These are phyloP conservation scores for Euspilapteryx auroguttella DNA, from an alignment of 2,888 invertebrate species.

Conservation along the genomic window DNA sequence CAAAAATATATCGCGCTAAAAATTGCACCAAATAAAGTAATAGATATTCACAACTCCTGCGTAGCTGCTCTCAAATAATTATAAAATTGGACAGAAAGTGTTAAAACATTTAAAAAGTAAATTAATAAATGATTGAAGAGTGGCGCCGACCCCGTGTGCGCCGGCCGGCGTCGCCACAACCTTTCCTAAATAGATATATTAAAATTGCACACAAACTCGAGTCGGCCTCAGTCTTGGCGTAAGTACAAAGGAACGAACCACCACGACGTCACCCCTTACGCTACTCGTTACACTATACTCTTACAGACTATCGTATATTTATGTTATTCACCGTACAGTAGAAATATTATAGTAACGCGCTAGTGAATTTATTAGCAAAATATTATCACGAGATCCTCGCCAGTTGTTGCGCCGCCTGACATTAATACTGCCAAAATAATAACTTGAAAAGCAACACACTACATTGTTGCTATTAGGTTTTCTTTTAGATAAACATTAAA, in stretches of 20 bases:
- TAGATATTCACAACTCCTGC: slow-evolving; percentile 39
- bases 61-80: too few species aligned
- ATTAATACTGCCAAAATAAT: slow-evolving; percentile 52
- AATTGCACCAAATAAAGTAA: slow-evolving; percentile 35
- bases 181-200: slow-evolving; percentile 20
- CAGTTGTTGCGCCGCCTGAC: slow-evolving; percentile 26
- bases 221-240: too few species aligned
- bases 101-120: too few species aligned
- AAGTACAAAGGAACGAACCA: too few species aligned
- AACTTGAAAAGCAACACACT: too few species aligned
- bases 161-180: too few species aligned
- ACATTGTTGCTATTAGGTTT: too few species aligned
- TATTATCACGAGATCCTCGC: slow-evolving; percentile 35
- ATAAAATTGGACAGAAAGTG: too few species aligned
- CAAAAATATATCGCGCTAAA: slow-evolving; percentile 32
- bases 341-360: slow-evolving; percentile 14
- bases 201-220: slow-evolving; percentile 52
- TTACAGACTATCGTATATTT: slow-evolving; percentile 54
- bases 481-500: too few species aligned
- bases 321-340: slow-evolving; percentile 44
- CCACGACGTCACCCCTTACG: too few species aligned
- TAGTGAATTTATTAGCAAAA: slow-evolving; percentile 22
- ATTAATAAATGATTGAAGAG: too few species aligned
- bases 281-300: slow-evolving; percentile 29
- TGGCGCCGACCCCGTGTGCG: too few species aligned